Conservation (phyloP, 1,140 invertebrate species). For the Drosophila simulans region DNA sequence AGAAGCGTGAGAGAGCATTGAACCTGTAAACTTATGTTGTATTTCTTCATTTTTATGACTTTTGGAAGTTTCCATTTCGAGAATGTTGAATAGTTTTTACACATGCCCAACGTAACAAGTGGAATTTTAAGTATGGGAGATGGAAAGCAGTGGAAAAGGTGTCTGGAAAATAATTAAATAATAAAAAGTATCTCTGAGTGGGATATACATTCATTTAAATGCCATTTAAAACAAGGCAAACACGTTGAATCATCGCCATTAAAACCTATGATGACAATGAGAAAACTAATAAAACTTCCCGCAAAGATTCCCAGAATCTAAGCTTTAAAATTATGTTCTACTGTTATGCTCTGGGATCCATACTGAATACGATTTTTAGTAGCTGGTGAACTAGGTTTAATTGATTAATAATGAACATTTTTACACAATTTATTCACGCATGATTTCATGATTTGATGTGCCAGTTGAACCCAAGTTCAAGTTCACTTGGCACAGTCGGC, state of each 20-base stretch:
- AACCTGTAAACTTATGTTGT: constrained; percentile 52
- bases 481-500: constrained; percentile 44
- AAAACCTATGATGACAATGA: constrained; percentile 16
- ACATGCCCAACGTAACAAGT: constrained; percentile 63
- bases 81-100: constrained; percentile 49
- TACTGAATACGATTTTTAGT: constrained; percentile 2
- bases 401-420: constrained; percentile 56
- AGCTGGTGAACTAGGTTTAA: constrained; percentile 18
- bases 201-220: constrained; percentile 27
- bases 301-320: background rate
- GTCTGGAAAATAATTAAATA: constrained; percentile 38
- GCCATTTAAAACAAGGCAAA: constrained; percentile 6
- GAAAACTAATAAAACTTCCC: constrained; percentile 5
- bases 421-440: constrained; percentile 49
- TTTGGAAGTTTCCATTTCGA: constrained; percentile 50
- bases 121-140: constrained; percentile 56
- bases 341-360: background rate
- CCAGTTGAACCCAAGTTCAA: constrained; percentile 68
- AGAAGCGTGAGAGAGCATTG: constrained; percentile 37
- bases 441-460: constrained; percentile 36
- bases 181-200: constrained; percentile 33
- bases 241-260: constrained; percentile 35
- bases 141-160: constrained; percentile 33
- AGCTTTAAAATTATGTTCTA: background rate
- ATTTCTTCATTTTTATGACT: constrained; percentile 42